Evolutionary conservation across 2,888 invertebrate genomes (phyloP), one percentile per base, ranked within the genome.

Genomic region (Carterocephalus palaemon): DNA sequence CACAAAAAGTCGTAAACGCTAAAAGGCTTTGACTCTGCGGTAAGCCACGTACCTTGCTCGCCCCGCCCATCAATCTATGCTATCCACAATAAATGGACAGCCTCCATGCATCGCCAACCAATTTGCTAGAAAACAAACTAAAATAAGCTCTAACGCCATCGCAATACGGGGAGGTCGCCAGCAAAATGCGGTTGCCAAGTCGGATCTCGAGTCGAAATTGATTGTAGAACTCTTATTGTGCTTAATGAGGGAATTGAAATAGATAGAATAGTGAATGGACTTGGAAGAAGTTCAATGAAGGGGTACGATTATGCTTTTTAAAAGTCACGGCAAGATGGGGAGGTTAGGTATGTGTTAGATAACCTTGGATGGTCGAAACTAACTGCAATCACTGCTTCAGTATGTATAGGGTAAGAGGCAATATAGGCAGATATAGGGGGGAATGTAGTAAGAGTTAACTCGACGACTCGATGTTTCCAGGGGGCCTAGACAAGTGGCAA

Each of bases 211-310:
- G 62, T 63, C 66, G 68, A 75, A 82, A 84, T 84, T 84, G 81
- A 84, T 83, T 78, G 80, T 75, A 65, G 67, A 78, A 77, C 69
- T 80, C 77, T 77, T 78, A 79, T 76, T 75, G 76, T 70, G 68
- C 68, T 76, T 82, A 84, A 83, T 83, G 82, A 83, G 80, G 73
- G 83, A 81, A 83, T 81, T 81, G 82, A 79, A 82, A 82, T 67
- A 69, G 77, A 81, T 77, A 73, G 75, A 74, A 71, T 59, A 67
- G 64, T 41, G 52, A 54, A 57, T 56, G 49, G 55, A 55, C 49
- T 49, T 52, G 42, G 43, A 51, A 53, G 51, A 53, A 53, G 48
- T 53, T 47, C 49, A 49, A 56, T 28, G 33, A 26, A 34, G 42
- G 33, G 41, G 33, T 41, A 26, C 33, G 19, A 26, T 41, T 33